These are phyloP conservation scores for Kryptolebias marmoratus DNA, from an alignment of 2,113 vertebrate genomes.

Conservation along the genomic window DNA sequence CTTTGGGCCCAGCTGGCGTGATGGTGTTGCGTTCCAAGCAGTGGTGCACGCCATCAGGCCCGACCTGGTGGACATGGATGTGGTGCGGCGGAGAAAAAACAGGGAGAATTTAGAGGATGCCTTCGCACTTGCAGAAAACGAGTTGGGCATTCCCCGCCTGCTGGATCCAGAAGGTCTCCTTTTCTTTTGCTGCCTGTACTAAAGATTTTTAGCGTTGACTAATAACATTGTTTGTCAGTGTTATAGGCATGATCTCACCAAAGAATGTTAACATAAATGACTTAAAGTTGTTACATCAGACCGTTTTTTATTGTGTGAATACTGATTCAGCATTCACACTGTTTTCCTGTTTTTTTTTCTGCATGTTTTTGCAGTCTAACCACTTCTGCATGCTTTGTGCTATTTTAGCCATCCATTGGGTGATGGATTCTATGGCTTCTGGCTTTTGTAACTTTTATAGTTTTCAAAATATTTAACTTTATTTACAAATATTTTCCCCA, in stretches of 20 bases:
- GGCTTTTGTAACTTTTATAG: no score
- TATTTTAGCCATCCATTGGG: no score
- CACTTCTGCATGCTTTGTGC: no score
- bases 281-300: no score
- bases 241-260: not conserved
- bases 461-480: no score
- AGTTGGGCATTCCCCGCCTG: conserved; percentile 94
- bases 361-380: no score
- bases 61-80: conserved; percentile 93
- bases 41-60: conserved; percentile 93
- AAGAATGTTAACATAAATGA: not conserved
- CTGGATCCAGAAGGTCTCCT: conserved; percentile 93
- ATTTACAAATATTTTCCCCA: no score
- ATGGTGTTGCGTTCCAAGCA: conserved; percentile 91
- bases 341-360: no score
- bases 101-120: conserved; percentile 93
- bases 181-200: not conserved
- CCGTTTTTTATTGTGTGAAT: no score
- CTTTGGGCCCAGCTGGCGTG: conserved; percentile 95
- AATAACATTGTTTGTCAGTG: not conserved
- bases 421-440: no score
- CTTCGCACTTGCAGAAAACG: conserved; percentile 90
- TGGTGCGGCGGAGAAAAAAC: conserved; percentile 84
- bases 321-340: no score
- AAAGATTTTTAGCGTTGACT: conserved; percentile 2